phyloP scores from a whole-genome alignment of 2,113 vertebrate genomes.

The Mustelus asterias region DNA sequence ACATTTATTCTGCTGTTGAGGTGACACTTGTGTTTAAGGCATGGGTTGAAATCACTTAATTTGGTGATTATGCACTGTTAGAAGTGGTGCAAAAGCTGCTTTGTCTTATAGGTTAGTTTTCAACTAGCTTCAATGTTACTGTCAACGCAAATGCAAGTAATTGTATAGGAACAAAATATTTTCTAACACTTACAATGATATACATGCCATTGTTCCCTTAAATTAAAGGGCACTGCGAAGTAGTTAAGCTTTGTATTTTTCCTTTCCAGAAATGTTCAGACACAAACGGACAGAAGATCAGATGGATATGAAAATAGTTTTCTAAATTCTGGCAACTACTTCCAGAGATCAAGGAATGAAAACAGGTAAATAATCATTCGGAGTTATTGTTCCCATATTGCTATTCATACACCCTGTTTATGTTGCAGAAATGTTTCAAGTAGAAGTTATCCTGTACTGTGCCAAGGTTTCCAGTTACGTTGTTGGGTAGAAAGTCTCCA shows the following conservation, averaged over 20 bases:
- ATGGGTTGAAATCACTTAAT: too few species aligned
- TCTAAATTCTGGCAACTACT: slow-evolving; percentile 35
- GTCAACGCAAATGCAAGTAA: neutral
- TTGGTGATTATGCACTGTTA: too few species aligned
- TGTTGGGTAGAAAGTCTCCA: neutral
- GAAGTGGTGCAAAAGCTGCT: too few species aligned
- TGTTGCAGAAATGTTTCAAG: neutral
- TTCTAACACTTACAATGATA: neutral
- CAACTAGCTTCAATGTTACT: neutral
- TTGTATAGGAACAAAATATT: neutral
- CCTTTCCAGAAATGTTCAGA: slow-evolving; percentile 39
- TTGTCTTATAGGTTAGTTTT: too few species aligned
- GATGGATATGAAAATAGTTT: slow-evolving; percentile 39
- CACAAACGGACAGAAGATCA: slow-evolving; percentile 33
- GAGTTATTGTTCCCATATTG: neutral
- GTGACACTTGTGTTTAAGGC: too few species aligned
- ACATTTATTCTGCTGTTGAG: too few species aligned
- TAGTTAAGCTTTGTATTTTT: slow-evolving; percentile 14
- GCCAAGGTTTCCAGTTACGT: neutral
- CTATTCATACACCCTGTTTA: neutral
- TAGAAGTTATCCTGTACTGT: neutral
- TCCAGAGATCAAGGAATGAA: slow-evolving; percentile 39
- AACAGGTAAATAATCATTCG: slow-evolving; percentile 36
- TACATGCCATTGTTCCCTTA: neutral
- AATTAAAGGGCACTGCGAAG: neutral